Conservation (phyloP, 2,113 vertebrate genomes). For the Pygathrix nemaeus region DNA sequence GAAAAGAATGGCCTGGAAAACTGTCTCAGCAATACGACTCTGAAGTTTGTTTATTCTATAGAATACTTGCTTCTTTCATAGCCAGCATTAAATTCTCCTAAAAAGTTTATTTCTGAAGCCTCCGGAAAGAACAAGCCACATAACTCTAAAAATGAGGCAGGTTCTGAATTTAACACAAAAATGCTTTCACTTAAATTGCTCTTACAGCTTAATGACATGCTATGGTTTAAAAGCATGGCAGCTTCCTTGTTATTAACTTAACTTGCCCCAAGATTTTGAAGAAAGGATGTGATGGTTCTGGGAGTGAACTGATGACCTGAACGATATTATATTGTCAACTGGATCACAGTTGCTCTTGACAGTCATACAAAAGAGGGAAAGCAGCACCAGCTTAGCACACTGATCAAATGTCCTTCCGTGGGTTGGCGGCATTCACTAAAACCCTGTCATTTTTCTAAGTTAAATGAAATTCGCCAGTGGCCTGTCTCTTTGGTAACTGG, state of each 20-base stretch:
- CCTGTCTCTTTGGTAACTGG: background rate
- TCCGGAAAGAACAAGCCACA: constrained; percentile 71
- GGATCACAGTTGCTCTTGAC: constrained; percentile 8
- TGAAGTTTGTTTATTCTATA: constrained; percentile 33
- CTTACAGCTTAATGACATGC: constrained; percentile 61
- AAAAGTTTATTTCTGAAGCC: constrained; percentile 71
- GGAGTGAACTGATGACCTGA: constrained; percentile 43
- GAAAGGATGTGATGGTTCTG: constrained; percentile 1
- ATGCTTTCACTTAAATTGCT: constrained; percentile 56
- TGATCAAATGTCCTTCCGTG: background rate
- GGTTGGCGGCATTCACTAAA: background rate
- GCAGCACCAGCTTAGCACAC: constrained; percentile 44
- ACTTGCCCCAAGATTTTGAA: constrained; percentile 37
- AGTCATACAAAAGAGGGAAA: constrained; percentile 28
- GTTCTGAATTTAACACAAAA: constrained; percentile 67
- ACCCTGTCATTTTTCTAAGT: background rate
- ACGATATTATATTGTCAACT: constrained; percentile 51
- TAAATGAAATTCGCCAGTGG: background rate
- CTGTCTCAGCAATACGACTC: background rate
- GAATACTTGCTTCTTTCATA: constrained; percentile 41
- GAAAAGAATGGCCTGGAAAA: background rate
- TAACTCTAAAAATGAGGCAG: constrained; percentile 62
- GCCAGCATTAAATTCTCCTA: constrained; percentile 50
- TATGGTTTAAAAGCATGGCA: constrained; percentile 54
- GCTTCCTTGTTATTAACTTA: constrained; percentile 47